Evolutionary conservation across 2,113 vertebrate species (phyloP), one percentile per base, ranked within the genome.

Genomic region (Lagopus leucura): DNA sequence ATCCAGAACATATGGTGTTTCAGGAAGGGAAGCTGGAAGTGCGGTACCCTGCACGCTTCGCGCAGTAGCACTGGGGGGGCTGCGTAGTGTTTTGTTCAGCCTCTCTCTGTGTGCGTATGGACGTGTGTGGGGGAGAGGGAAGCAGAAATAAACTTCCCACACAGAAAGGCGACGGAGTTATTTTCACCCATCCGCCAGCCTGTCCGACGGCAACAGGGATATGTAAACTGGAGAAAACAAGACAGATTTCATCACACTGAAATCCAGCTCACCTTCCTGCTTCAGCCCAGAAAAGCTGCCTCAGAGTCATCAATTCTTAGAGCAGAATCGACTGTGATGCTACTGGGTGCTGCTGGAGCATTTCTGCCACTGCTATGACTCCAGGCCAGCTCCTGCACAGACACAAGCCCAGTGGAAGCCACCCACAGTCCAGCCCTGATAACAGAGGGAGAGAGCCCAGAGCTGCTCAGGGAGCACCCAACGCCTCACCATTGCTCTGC

Each of bases 201-300:
- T 90, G 91, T 82, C 96, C 94, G 92, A 84, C 90, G 92, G 94
- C 96, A 97, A 91, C 94, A 95, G 76, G 89, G 87, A 92, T 88
- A 87, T 2, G 4, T 93, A 96, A 97, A 97, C 96, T 92, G 32
- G 95, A 96, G 94, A 97, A 97, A 98, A 97, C 92, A 97, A 95
- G 90, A 89, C 94, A 97, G 95, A 87, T 89, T 81, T 91, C 89
- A 82, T 88, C 93, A 32, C 21, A 55, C 67, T 55, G 89, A 89
- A 75, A 93, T 60, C 4, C 47, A 14, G 92, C 85, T 92, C 1
- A 0, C 54, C 63, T 58, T n/a, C 54, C 80, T 80, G 50, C 63
- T 69, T 60, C 48, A 93, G 88, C 66, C 15, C 18, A 28, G 50
- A 92, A 60, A 50, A 57, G 17, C 57, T 74, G 65, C 61, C 40